These are phyloP conservation scores for Triplophysa yarkandensis DNA, from an alignment of 2,797 vertebrate species.

Conservation along the genomic window DNA sequence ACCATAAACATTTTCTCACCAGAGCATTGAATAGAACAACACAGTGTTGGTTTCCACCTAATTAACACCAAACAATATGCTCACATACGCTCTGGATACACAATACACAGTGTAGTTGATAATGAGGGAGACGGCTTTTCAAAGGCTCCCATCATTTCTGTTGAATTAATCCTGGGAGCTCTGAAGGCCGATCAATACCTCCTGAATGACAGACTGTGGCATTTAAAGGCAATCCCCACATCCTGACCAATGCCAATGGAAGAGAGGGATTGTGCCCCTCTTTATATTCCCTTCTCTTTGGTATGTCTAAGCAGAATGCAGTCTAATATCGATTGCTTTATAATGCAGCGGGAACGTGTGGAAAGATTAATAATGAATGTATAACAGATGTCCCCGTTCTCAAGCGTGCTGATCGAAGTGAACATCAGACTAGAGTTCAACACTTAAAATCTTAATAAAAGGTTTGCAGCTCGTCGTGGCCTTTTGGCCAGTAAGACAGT, in stretches of 20 bases:
- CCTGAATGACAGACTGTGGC: constrained; percentile 56
- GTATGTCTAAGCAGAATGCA: constrained; percentile 34
- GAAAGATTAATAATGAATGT: constrained; percentile 29
- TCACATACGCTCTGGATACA: neutral
- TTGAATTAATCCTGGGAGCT: constrained; percentile 7
- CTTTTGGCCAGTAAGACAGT: neutral
- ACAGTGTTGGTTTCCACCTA: neutral
- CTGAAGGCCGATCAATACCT: constrained; percentile 55
- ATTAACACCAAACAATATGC: constrained; percentile 13
- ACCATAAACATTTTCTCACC: constrained; percentile 24
- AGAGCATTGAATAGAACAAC: constrained; percentile 13
- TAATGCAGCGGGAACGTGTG: constrained; percentile 42
- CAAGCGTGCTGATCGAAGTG: neutral
- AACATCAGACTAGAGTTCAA: constrained; percentile 1
- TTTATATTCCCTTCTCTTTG: constrained; percentile 8
- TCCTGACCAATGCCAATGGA: constrained; percentile 29
- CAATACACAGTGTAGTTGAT: neutral
- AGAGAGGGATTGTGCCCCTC: constrained; percentile 30
- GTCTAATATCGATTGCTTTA: constrained; percentile 36
- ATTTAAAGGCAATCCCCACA: constrained; percentile 60
- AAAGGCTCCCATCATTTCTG: constrained; percentile 36
- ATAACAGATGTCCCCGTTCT: neutral
- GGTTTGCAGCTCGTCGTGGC: neutral
- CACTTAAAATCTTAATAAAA: neutral
- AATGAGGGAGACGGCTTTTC: constrained; percentile 16